Base-by-base conservation (phyloP, 2,797 vertebrate genomes). In the Acipenser ruthenus region DNA sequence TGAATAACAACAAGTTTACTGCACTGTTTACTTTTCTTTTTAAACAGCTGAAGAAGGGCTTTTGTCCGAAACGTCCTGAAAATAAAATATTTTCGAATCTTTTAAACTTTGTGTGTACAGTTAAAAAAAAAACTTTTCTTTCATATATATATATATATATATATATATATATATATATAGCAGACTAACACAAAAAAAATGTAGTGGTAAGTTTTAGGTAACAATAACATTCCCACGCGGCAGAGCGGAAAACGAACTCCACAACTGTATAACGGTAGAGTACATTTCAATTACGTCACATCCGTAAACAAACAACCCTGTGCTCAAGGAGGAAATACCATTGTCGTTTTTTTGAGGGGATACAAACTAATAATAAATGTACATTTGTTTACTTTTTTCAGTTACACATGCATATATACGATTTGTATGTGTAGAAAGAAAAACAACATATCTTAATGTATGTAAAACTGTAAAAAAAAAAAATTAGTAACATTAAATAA, bases 291-390 rank as follows among this genome's bases (percentile, higher is more conserved):
- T 65, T 67, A 72, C 73, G 73, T 78, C 80, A 86, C 70, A 81
- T 86, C 83, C 81, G 82, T 82, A 85, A 85, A 85, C 79, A 84
- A 79, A 81, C 65, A 69, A 62, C 62, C 61, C 72, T 71, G 73
- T 66, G 69, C 62, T 62, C 60, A 49, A 72, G 70, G 53, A 49
- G 67, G 80, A 65, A 23, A 64, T 76, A 77, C 80, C 78, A 84
- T 74, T 70, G 50, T 68, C 59, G 8, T 0, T 69, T 58, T 58
- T 11, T 11, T 50, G 49, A 50, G 48, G 23, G 23, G 8, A n/a
- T 55, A 55, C 52, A 55, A 10, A n/a, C 9, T 55, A 7, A 55
- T 53, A 53, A 53, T 53, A 53, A 12, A 8, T 53, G n/a, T 10
- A 55, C 0, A 55, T n/a, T 2, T 55, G 2, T 55, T 10, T 55